Percentiles rank a stretch among this genome's conserved stretches.
Conservation (phyloP, 2,113 vertebrate species). For the Tragelaphus scriptus region DNA sequence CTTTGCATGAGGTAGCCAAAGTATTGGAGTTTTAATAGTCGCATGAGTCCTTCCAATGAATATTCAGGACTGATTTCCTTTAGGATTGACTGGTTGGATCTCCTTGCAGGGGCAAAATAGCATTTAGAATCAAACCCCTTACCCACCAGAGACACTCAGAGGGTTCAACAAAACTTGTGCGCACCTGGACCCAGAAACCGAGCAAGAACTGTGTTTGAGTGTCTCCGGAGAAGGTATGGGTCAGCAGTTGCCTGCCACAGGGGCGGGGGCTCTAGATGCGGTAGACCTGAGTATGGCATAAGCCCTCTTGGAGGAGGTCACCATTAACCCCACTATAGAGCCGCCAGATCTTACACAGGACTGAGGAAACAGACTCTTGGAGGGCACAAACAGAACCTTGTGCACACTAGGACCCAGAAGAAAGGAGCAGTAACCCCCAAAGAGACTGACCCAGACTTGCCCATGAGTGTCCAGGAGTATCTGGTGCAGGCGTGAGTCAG, state of each 20-base stretch:
- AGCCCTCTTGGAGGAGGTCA: neutral
- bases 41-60: neutral
- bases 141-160: neutral
- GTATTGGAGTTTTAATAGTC: neutral
- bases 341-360: neutral
- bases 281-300: neutral
- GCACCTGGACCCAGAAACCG: fast-evolving
- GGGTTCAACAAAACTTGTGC: neutral
- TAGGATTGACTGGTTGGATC: neutral
- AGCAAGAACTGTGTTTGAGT: neutral
- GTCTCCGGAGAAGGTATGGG: neutral
- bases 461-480: neutral
- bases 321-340: neutral
- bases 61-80: neutral
- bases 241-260: neutral
- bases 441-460: neutral
- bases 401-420: neutral
- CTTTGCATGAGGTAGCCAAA: neutral
- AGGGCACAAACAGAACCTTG: neutral
- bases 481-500: neutral
- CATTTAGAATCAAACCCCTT: neutral
- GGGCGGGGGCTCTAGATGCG: fast-evolving
- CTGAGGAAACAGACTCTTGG: neutral
- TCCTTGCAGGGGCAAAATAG: neutral
- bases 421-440: neutral